These are phyloP conservation scores for Nephila pilipes DNA, from an alignment of 1,140 invertebrate species.

Conservation along the genomic window DNA sequence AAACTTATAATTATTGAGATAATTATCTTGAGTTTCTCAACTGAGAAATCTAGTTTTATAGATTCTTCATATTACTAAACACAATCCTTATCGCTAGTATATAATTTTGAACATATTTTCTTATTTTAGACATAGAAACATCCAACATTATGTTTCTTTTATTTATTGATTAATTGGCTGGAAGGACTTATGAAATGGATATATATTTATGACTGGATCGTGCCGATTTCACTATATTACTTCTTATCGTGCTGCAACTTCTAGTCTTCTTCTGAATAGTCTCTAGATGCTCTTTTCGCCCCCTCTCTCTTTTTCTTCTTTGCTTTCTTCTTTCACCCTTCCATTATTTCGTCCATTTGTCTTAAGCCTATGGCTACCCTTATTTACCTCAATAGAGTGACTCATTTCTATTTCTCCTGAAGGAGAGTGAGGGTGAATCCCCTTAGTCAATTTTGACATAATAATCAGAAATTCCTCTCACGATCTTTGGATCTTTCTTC, in stretches of 20 bases:
- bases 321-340: not conserved
- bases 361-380: not conserved
- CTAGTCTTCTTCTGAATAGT: not conserved
- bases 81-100: too few relatives aligned
- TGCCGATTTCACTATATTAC: not conserved
- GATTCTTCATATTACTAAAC: too few relatives aligned
- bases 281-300: not conserved
- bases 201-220: not conserved
- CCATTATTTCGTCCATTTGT: slow-evolving; percentile 35
- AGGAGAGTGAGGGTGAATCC: not conserved
- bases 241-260: not conserved
- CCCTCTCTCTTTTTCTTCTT: not conserved
- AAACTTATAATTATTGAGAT: too few relatives aligned
- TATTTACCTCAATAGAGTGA: slow-evolving; percentile 16
- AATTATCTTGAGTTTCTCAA: too few relatives aligned
- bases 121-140: too few relatives aligned
- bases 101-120: too few relatives aligned
- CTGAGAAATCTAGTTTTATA: too few relatives aligned
- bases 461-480: not conserved
- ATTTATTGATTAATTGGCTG: too few relatives aligned
- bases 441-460: not conserved
- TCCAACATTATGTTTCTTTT: too few relatives aligned
- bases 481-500: not conserved
- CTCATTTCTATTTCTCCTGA: not conserved
- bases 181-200: not conserved